Conservation (phyloP, 1,140 invertebrate genomes). For the Adelges cooleyi region DNA sequence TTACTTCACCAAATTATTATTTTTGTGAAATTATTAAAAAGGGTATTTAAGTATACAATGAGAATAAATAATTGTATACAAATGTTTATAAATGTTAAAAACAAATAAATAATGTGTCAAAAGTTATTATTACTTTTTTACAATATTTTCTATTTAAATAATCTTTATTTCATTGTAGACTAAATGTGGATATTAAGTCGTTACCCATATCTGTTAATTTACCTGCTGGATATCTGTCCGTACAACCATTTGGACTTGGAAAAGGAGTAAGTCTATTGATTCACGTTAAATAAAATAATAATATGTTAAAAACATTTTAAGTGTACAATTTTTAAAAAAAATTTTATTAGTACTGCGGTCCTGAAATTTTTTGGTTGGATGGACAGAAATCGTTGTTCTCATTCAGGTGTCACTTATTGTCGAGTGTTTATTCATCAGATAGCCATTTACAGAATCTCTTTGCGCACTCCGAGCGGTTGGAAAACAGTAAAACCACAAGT, state of each 20-base stretch:
- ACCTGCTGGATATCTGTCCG: conserved; percentile 73
- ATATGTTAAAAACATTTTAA: background rate
- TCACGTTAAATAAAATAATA: conserved; percentile 7
- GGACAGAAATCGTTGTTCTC: conserved; percentile 73
- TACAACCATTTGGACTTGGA: conserved; percentile 76
- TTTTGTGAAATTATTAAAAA: too few species aligned
- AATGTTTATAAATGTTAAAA: too few species aligned
- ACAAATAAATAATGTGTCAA: too few species aligned
- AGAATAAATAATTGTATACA: too few species aligned
- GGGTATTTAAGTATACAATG: too few species aligned
- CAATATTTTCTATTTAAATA: too few species aligned
- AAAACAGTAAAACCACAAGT: conserved; percentile 48
- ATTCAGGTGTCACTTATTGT: conserved; percentile 68
- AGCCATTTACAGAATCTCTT: conserved; percentile 79
- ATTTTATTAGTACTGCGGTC: conserved; percentile 60
- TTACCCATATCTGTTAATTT: conserved; percentile 74
- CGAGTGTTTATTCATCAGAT: conserved; percentile 76
- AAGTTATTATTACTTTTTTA: too few species aligned
- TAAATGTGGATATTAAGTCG: conserved; percentile 61
- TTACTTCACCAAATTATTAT: too few species aligned
- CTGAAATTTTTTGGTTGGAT: conserved; percentile 87
- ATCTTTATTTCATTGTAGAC: conserved; percentile 38
- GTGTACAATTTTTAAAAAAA: background rate
- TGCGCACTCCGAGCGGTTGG: conserved; percentile 54
- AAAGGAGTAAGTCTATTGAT: conserved; percentile 59